Base-by-base conservation (phyloP, 2,797 vertebrate species). In the Lacerta viridis region DNA sequence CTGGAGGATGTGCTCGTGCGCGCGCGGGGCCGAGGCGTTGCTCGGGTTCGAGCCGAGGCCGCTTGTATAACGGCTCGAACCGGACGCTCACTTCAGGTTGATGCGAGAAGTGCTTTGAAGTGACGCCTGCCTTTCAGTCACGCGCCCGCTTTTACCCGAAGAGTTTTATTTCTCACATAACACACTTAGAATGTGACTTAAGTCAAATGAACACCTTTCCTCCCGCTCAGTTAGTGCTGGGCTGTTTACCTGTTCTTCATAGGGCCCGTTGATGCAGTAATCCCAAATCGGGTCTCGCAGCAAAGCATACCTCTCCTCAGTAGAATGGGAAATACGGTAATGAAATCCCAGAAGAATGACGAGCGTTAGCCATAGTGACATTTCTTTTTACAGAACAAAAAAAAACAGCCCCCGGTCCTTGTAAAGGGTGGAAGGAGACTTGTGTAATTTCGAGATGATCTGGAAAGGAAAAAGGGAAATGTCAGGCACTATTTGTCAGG, bases 1-100 rank as follows among this genome's bases (percentile, higher is more conserved):
- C 91, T 96, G 96, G 95, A 96, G 96, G 96, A 93, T 92, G 91
- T 59, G 55, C 10, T 90, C 55, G 6, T 50, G 90, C 77, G 78
- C 74, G 36, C 0, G 11, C 29, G 36, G 5, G 1, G 11, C 15
- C 0, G 4, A 1, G 1, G 0, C 0, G 1, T 50, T 27, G 0
- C 66, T 75, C 6, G 78, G 3, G 36, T 83, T 85, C 17, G 0
- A 6, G 27, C 2, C 2, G 46, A 43, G 61, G 41, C 69, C 88
- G 0, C 5, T 39, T 25, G 87, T 2, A 5, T 84, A 75, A 84
- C 69, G 7, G 78, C 20, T 1, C 6, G 13, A 72, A 36, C 66
- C 9, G 6, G 7, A 3, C 76, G 41, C 46, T 86, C 25, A 0
- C 29, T 8, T 2, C 25, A 13, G 78, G 29, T 13, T 5, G 33